These are phyloP conservation scores for Sympetrum striolatum DNA, from an alignment of 2,888 invertebrate genomes.

Conservation along the genomic window DNA sequence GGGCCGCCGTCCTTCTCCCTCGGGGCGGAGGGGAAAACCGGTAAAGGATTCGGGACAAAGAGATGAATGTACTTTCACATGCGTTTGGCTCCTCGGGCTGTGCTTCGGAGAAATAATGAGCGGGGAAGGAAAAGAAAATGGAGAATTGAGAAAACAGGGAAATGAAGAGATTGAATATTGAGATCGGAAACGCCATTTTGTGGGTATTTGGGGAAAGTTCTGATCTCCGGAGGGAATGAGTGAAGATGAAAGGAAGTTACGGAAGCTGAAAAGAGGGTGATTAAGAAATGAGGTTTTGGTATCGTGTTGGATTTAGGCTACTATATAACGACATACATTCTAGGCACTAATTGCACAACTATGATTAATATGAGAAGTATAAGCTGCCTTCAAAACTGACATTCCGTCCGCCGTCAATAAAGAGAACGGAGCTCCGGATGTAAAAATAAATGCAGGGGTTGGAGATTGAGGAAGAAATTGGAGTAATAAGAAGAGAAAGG, in stretches of 20 bases:
- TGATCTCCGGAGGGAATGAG: neutral
- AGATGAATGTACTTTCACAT: neutral
- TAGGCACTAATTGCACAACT: too few relatives aligned
- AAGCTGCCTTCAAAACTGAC: too few relatives aligned
- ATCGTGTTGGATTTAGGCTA: neutral
- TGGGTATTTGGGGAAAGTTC: neutral
- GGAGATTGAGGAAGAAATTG: too few relatives aligned
- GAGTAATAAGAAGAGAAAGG: too few relatives aligned
- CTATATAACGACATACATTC: too few relatives aligned
- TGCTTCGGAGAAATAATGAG: neutral
- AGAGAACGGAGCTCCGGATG: too few relatives aligned
- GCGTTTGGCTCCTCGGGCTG: neutral
- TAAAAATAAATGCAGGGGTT: too few relatives aligned
- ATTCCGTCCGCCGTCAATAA: too few relatives aligned
- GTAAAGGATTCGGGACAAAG: neutral
- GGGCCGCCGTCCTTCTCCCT: neutral
- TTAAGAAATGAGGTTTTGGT: neutral
- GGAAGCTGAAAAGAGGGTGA: too few relatives aligned
- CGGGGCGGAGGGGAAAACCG: neutral
- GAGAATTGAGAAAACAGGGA: neutral
- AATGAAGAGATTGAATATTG: neutral
- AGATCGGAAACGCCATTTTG: too few relatives aligned
- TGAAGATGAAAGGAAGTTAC: neutral
- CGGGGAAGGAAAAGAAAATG: neutral
- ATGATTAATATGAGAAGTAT: too few relatives aligned